Percentiles rank a stretch among this genome's conserved stretches.
These are phyloP conservation scores for Hassar affinis DNA, from an alignment of 2,113 vertebrate genomes.

Conservation along the genomic window DNA sequence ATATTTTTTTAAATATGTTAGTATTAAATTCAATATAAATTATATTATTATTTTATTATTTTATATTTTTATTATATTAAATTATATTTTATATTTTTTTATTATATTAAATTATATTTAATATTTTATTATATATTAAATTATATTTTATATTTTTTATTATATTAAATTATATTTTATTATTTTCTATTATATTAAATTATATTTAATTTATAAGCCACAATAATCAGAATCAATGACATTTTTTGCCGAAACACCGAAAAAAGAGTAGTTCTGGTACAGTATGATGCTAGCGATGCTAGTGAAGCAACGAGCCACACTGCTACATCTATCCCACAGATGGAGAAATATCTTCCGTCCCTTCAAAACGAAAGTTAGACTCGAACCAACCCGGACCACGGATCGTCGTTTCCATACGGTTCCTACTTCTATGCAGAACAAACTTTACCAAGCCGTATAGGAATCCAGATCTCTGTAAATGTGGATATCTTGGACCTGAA, in stretches of 20 bases:
- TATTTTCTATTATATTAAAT: background rate
- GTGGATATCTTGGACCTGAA: no score
- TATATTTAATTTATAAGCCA: no score
- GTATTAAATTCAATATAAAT: background rate
- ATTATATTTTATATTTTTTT: no score
- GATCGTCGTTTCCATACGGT: conserved; percentile 65
- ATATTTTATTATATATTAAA: no score
- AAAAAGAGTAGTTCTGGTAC: background rate
- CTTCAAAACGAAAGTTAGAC: background rate
- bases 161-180: no score
- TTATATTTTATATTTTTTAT: no score
- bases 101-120: no score
- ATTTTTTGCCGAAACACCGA: background rate
- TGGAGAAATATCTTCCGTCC: background rate
- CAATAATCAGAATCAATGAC: background rate
- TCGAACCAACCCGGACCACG: conserved; percentile 70
- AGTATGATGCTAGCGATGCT: background rate
- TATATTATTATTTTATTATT: background rate
- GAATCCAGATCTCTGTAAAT: conserved; percentile 66
- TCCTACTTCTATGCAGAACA: conserved; percentile 56
- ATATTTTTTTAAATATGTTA: no score
- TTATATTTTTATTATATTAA: background rate
- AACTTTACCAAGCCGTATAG: no score
- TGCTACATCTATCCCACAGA: background rate
- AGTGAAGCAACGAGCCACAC: background rate